phyloP scores from a whole-genome alignment of 2,113 vertebrate species.

The Theristicus caerulescens region DNA sequence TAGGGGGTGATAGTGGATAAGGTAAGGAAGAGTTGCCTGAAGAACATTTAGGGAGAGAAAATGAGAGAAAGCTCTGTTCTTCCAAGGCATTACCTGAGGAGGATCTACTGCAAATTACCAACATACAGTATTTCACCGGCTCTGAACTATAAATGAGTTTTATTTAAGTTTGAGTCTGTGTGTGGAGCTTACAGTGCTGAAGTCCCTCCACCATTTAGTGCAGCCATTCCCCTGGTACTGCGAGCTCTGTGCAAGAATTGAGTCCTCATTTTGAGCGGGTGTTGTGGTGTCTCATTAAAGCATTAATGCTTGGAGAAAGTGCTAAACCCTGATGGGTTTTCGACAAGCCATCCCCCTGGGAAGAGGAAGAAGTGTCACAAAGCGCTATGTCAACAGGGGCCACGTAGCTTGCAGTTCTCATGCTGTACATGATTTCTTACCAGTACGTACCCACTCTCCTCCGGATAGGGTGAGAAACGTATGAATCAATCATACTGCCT shows the following conservation, averaged over 20 bases:
- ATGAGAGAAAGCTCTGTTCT: neutral
- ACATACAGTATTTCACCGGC: neutral
- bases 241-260: neutral
- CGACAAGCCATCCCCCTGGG: conserved; percentile 11
- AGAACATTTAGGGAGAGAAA: neutral
- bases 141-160: neutral
- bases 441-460: neutral
- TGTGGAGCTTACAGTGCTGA: neutral
- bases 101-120: neutral
- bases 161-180: neutral
- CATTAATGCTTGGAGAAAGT: conserved; percentile 11
- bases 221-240: neutral
- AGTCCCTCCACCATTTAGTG: neutral
- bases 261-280: neutral
- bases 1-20: conserved; percentile 66
- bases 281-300: neutral
- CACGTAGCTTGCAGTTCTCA: neutral
- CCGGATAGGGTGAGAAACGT: neutral
- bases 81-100: neutral
- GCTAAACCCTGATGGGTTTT: conserved; percentile 52
- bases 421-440: neutral
- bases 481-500: neutral
- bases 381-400: neutral
- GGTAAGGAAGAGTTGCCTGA: conserved; percentile 31
- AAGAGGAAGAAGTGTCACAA: conserved; percentile 39